Percentiles rank a stretch among this genome's conserved stretches.
phyloP scores from a whole-genome alignment of 2,113 vertebrate genomes.

The Mus spicilegus region DNA sequence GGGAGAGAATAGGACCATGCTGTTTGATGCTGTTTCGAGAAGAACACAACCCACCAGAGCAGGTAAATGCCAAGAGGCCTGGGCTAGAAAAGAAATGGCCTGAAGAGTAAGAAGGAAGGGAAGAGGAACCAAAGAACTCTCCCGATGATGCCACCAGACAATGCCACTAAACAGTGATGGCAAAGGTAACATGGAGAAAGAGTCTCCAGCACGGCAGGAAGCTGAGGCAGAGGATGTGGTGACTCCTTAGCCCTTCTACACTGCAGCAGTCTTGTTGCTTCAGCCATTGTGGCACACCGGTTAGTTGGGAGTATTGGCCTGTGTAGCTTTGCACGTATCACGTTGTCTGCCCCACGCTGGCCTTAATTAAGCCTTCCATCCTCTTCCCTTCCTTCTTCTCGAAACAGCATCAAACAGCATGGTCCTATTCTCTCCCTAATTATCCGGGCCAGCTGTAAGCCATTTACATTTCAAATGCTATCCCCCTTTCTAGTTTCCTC shows the following conservation, averaged over 20 bases:
- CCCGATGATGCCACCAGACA: not conserved
- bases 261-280: not conserved
- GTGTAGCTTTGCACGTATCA: not conserved
- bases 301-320: not conserved
- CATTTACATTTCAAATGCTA: no score
- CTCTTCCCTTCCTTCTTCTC: not conserved
- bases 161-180: no score
- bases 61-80: not conserved
- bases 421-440: not conserved
- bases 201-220: not conserved
- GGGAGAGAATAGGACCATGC: not conserved
- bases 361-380: not conserved
- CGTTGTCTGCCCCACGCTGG: not conserved
- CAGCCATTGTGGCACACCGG: not conserved
- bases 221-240: not conserved
- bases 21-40: not conserved
- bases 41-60: not conserved
- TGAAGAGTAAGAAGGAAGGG: not conserved
- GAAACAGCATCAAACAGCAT: not conserved
- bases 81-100: not conserved
- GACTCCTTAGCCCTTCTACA: not conserved
- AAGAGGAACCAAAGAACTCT: not conserved
- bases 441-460: fast-evolving
- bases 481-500: no score
- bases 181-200: not conserved